Conservation (phyloP, 2,888 invertebrate genomes). For the Unio delphinus region DNA sequence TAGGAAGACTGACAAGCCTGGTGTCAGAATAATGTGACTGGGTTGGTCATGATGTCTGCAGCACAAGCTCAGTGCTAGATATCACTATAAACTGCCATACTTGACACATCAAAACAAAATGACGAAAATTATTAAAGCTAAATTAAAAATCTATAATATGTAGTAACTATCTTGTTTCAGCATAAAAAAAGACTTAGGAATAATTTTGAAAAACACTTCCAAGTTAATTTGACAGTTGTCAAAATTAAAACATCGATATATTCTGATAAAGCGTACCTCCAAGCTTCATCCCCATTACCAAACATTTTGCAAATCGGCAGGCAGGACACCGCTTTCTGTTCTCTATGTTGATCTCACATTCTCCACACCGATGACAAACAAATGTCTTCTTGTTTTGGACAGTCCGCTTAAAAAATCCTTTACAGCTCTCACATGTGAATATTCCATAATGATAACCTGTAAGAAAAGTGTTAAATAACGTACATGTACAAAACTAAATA, state of each 20-base stretch:
- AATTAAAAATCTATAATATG: neutral
- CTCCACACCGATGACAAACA: slow-evolving; percentile 78
- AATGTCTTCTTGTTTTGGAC: slow-evolving; percentile 99
- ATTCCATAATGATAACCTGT: slow-evolving; percentile 95
- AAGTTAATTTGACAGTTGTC: neutral
- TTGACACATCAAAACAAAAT: too few relatives aligned
- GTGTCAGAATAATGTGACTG: too few relatives aligned
- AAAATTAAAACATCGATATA: neutral
- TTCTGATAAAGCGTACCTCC: slow-evolving; percentile 79
- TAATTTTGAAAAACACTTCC: neutral
- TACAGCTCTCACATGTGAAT: slow-evolving; percentile 97
- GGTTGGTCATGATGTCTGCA: too few relatives aligned
- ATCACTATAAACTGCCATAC: too few relatives aligned
- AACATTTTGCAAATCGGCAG: slow-evolving; percentile 95
- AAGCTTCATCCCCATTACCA: slow-evolving; percentile 95
- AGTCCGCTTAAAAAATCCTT: slow-evolving; percentile 97
- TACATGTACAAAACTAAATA: neutral
- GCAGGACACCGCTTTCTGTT: slow-evolving; percentile 98
- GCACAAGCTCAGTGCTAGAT: too few relatives aligned
- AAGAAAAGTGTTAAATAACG: slow-evolving; percentile 6
- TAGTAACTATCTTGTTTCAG: neutral
- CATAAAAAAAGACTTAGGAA: neutral
- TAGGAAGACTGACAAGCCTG: too few relatives aligned
- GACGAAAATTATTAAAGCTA: neutral
- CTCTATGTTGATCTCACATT: slow-evolving; percentile 92